These are phyloP conservation scores for Pteropus rufus DNA, from an alignment of 2,797 vertebrate species.

Conservation along the genomic window DNA sequence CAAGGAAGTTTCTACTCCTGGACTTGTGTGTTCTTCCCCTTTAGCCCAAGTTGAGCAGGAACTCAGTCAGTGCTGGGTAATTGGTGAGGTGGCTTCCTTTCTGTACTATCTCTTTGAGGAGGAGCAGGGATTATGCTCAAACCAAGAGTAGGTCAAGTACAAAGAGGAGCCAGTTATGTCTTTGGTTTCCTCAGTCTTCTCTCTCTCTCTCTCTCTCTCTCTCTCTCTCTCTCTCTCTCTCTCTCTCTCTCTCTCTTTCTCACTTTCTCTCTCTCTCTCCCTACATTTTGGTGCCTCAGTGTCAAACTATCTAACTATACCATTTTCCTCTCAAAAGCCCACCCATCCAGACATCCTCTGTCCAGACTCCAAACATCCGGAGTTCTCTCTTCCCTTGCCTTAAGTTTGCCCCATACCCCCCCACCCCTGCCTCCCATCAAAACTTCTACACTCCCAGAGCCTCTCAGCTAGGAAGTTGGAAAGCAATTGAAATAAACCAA, in stretches of 20 bases:
- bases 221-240: rapidly evolving
- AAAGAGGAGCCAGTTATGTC: neutral
- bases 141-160: neutral
- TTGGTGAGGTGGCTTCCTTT: neutral
- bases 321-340: neutral
- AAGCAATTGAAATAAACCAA: neutral
- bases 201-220: neutral
- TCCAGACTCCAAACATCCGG: neutral
- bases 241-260: neutral
- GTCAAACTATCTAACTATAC: neutral
- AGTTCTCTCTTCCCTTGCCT: neutral
- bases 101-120: neutral
- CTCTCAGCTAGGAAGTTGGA: neutral
- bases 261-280: neutral
- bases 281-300: neutral
- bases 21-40: neutral
- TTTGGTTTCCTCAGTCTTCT: neutral
- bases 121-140: neutral
- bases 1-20: neutral
- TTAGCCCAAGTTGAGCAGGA: neutral
- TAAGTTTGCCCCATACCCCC: neutral
- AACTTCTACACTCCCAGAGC: neutral
- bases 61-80: neutral
- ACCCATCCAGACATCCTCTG: neutral
- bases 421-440: neutral